These are phyloP conservation scores for Distichodus sexfasciatus DNA, from an alignment of 2,797 vertebrate species.

Conservation along the genomic window DNA sequence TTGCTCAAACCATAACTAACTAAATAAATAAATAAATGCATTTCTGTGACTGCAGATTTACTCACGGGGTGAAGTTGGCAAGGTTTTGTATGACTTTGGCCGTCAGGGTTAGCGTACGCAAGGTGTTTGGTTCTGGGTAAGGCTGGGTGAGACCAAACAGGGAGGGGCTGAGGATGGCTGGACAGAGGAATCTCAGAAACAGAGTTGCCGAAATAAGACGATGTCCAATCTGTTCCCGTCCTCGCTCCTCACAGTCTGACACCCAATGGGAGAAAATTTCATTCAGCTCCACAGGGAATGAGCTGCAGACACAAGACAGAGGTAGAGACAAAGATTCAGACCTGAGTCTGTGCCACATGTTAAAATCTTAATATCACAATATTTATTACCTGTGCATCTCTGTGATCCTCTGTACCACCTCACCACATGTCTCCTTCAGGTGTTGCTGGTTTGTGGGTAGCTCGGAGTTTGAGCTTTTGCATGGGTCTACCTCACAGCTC, in stretches of 20 bases:
- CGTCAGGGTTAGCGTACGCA: slow-evolving; percentile 94
- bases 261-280: slow-evolving; percentile 98
- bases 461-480: slow-evolving; percentile 88
- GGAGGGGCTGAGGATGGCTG: slow-evolving; percentile 97
- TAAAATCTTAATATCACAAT: too few relatives aligned
- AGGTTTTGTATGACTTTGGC: slow-evolving; percentile 99
- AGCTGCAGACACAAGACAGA: slow-evolving; percentile 70
- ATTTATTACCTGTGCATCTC: too few relatives aligned
- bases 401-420: too few relatives aligned
- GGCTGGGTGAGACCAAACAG: slow-evolving; percentile 96
- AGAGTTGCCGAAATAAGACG: slow-evolving; percentile 95
- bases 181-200: slow-evolving; percentile 96
- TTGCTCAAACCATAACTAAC: too few relatives aligned
- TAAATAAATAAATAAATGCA: too few relatives aligned
- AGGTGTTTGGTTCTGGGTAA: slow-evolving; percentile 95
- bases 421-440: slow-evolving; percentile 99
- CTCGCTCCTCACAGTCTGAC: slow-evolving; percentile 92
- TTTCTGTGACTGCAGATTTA: too few relatives aligned
- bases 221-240: slow-evolving; percentile 96
- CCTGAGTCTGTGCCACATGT: too few relatives aligned
- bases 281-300: slow-evolving; percentile 95
- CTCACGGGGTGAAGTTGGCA: slow-evolving; percentile 98
- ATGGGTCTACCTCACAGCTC: slow-evolving; percentile 96
- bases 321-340: too few relatives aligned
- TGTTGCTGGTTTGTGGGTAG: slow-evolving; percentile 95